These are phyloP conservation scores for Scrobipalpa costella DNA, from an alignment of 2,888 invertebrate genomes.

Conservation along the genomic window DNA sequence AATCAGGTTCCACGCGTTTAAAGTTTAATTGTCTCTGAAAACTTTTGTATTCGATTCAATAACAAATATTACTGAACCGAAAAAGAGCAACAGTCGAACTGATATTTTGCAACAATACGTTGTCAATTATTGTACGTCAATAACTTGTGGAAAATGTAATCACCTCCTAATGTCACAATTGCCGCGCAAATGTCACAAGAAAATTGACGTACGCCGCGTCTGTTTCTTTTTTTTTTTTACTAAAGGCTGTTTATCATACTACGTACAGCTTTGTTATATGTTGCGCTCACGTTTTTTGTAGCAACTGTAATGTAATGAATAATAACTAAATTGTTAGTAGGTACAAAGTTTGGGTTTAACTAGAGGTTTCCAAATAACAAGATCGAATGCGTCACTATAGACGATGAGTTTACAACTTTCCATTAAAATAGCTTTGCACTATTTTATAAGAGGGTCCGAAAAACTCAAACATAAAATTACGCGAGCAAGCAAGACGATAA, in stretches of 20 bases:
- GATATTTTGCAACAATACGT: background rate
- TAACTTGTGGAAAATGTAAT: background rate
- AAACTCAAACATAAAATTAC: too few species aligned
- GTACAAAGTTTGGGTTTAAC: background rate
- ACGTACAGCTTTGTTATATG: background rate
- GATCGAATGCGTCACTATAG: background rate
- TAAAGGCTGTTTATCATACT: slow-evolving; percentile 9
- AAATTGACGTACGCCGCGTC: slow-evolving; percentile 7
- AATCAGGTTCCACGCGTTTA: too few species aligned
- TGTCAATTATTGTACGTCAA: background rate
- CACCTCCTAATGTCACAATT: background rate
- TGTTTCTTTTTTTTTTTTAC: slow-evolving; percentile 6
- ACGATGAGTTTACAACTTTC: background rate
- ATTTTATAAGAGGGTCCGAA: too few species aligned
- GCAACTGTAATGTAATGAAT: background rate
- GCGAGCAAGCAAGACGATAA: too few species aligned
- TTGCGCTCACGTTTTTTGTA: background rate
- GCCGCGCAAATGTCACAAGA: slow-evolving; percentile 10
- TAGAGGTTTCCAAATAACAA: background rate
- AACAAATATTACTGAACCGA: too few species aligned
- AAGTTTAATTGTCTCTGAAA: too few species aligned
- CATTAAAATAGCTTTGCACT: background rate
- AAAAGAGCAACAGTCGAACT: background rate
- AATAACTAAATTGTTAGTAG: slow-evolving; percentile 5
- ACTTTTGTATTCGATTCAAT: too few species aligned